Conservation (phyloP, 1,140 invertebrate species). For the Drosophila orosa region DNA sequence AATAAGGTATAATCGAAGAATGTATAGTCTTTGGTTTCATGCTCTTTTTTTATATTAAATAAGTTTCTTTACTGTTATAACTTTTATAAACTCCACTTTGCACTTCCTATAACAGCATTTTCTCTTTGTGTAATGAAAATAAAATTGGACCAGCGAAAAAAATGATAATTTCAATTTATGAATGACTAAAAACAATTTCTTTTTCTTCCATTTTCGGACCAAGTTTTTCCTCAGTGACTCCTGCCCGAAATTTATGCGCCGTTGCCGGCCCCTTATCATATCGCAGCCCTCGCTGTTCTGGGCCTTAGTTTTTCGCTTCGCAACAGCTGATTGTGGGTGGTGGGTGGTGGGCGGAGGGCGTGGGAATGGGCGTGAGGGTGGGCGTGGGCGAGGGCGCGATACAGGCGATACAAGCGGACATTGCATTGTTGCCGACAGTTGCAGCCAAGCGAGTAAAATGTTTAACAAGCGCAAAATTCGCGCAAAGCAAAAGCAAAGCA, state of each 20-base stretch:
- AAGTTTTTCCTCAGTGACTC: constrained; percentile 13
- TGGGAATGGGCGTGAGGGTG: background rate
- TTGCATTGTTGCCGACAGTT: constrained; percentile 70
- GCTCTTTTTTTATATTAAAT: too few relatives aligned
- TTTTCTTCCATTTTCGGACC: background rate
- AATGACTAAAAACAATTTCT: constrained; percentile 3
- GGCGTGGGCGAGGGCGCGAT: constrained; percentile 8
- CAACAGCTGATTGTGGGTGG: constrained; percentile 6
- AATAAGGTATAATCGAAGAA: too few relatives aligned
- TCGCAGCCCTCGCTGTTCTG: background rate
- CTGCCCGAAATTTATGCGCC: constrained; percentile 44
- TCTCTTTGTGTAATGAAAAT: background rate
- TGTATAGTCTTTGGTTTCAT: too few relatives aligned
- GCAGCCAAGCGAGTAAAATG: constrained; percentile 71
- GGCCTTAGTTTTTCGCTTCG: background rate
- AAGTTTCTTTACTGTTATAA: too few relatives aligned
- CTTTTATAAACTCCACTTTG: background rate
- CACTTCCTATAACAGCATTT: background rate
- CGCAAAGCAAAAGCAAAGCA: constrained; percentile 37
- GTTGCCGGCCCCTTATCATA: constrained; percentile 32
- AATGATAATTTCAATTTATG: background rate
- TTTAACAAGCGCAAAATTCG: constrained; percentile 75
- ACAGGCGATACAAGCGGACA: constrained; percentile 45
- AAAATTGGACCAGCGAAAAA: background rate
- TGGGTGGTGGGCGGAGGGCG: background rate